Evolutionary conservation across 2,888 invertebrate genomes (phyloP).

Genomic region (Polydrusus cervinus): DNA sequence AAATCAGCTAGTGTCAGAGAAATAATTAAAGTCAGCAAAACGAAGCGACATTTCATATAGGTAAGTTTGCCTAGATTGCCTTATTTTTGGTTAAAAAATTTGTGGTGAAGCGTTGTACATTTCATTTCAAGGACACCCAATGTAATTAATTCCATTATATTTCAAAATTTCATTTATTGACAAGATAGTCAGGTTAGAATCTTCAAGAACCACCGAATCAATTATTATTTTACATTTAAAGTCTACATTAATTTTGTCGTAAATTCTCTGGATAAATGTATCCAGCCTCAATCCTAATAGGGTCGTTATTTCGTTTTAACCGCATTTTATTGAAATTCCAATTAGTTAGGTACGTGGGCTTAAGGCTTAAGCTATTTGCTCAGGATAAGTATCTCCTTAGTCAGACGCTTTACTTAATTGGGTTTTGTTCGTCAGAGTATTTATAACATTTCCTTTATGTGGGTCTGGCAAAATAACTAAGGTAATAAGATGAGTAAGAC

Average conservation of each 20-base stretch:
- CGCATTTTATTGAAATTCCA: constrained; percentile 36
- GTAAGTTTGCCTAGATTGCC: too few relatives aligned
- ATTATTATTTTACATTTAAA: too few relatives aligned
- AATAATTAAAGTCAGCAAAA: too few relatives aligned
- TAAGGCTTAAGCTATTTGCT: constrained; percentile 9
- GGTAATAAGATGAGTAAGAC: background rate
- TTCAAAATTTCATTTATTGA: too few relatives aligned
- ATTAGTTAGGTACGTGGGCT: constrained; percentile 33
- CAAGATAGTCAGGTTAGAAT: too few relatives aligned
- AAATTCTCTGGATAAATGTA: background rate
- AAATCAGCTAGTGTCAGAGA: too few relatives aligned
- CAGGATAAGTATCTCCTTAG: constrained; percentile 15
- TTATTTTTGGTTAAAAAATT: too few relatives aligned
- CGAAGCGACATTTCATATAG: too few relatives aligned
- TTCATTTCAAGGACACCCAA: too few relatives aligned
- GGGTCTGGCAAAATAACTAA: background rate
- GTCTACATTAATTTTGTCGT: background rate
- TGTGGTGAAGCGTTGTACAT: too few relatives aligned
- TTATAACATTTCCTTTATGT: background rate
- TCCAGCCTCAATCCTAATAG: background rate
- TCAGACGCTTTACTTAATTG: constrained; percentile 1
- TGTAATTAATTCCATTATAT: too few relatives aligned
- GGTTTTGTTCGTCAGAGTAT: background rate
- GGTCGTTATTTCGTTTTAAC: constrained; percentile 8
- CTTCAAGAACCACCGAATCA: too few relatives aligned